phyloP scores from a whole-genome alignment of 2,888 invertebrate species.

The Ecliptopera silaceata region DNA sequence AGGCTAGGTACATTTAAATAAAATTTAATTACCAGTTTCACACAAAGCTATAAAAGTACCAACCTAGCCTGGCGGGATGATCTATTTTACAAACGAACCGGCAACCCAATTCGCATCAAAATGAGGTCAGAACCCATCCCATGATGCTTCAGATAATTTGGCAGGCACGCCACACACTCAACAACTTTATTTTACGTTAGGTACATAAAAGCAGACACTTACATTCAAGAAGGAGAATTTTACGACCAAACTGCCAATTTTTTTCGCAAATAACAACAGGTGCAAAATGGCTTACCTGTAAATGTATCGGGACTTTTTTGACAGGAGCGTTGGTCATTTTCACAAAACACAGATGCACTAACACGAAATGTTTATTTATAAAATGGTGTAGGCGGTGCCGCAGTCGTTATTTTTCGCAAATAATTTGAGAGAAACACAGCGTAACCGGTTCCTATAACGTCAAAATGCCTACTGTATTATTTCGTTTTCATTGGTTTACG shows the following conservation, averaged over 20 bases:
- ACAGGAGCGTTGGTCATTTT: conserved; percentile 89
- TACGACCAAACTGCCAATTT: conserved; percentile 7
- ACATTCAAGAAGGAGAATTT: background rate
- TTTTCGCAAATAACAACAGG: conserved; percentile 62
- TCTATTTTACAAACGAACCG: conserved; percentile 37
- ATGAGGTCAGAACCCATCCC: conserved; percentile 39
- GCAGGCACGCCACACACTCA: conserved; percentile 15
- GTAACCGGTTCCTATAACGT: conserved; percentile 44
- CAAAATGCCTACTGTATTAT: conserved; percentile 62
- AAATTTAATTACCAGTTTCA: too few species aligned
- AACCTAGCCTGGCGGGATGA: conserved; percentile 8
- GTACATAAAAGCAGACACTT: background rate
- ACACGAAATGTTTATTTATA: conserved; percentile 68
- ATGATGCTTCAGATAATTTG: conserved; percentile 28
- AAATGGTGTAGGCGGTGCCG: conserved; percentile 64
- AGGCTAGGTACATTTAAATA: too few species aligned
- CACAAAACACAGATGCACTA: conserved; percentile 63
- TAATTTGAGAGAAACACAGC: conserved; percentile 33
- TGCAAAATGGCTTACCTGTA: conserved; percentile 88
- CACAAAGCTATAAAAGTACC: conserved; percentile 7
- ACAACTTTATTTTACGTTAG: background rate
- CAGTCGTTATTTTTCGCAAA: conserved; percentile 53
- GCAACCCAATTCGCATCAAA: conserved; percentile 41
- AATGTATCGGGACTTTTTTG: conserved; percentile 97
- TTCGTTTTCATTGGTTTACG: conserved; percentile 60